Evolutionary conservation across 2,797 vertebrate species (phyloP).

Genomic region (Salarias fasciatus): DNA sequence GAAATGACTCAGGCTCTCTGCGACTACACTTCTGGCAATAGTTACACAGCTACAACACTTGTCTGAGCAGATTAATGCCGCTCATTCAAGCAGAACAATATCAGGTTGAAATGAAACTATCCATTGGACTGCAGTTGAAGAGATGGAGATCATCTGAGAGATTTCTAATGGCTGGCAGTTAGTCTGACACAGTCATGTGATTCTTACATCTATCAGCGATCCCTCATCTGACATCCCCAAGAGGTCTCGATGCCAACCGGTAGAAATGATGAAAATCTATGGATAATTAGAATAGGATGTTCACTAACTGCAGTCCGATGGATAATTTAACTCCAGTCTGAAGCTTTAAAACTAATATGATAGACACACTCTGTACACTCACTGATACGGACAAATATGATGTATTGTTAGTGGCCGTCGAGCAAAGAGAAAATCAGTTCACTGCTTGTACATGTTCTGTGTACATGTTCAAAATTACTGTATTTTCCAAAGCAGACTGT

Average conservation of each 20-base stretch:
- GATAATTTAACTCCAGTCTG: not conserved
- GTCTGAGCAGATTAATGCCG: conserved; percentile 29
- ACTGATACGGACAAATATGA: not conserved
- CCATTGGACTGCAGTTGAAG: not conserved
- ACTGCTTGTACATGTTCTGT: too few relatives aligned
- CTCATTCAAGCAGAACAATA: conserved; percentile 16
- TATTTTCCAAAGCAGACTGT: too few relatives aligned
- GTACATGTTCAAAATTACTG: too few relatives aligned
- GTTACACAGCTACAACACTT: conserved; percentile 14
- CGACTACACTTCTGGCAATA: conserved; percentile 5
- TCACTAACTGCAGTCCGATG: not conserved
- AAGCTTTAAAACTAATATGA: not conserved
- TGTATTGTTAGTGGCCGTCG: not conserved
- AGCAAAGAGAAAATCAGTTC: conserved; percentile 3
- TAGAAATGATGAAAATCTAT: not conserved
- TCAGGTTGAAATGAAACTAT: conserved; percentile 17
- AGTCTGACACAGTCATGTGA: conserved; percentile 11
- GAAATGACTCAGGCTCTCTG: conserved; percentile 12
- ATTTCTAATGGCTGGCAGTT: conserved; percentile 1
- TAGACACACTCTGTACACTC: not conserved
- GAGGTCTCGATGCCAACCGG: not conserved
- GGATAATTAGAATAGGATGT: not conserved
- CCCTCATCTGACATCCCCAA: not conserved
- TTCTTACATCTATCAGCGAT: conserved; percentile 5
- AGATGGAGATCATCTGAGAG: conserved; percentile 6